Evolutionary conservation across 2,888 invertebrate genomes (phyloP), one percentile per base, ranked within the genome.

Genomic region (Neocrepidodera transversa): DNA sequence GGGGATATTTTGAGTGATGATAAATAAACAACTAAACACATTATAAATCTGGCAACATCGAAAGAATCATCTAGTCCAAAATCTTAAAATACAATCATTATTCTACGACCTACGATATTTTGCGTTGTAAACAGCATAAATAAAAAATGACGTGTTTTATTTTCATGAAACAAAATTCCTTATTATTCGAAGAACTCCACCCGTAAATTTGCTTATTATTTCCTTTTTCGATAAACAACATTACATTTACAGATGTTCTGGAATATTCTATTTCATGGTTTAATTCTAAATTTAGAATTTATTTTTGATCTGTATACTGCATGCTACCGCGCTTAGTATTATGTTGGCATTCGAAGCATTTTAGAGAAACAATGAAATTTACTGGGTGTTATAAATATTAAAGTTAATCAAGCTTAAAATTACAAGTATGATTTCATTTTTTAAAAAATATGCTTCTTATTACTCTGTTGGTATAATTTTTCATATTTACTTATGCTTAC

Each of bases 131-230:
- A 38, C 38, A 47, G 30, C 47, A 47, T 14, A 14, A 47, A 10
- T 28, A 47, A 47, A 43, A 47, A 47, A 47, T 47, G 47, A 47
- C 47, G 47, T 47, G 28, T 47, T 30, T 14, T 47, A 47, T 47
- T 47, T 47, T 10, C 18, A 47, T 28, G 47, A 47, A 47, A 16
- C 10, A 6, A 28, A 43, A 16, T 28, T 17, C 38, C 17, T 38
- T 10, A 47, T 2, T 16, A 30, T 47, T 47, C 43, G 23, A 20
- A 47, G 47, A 47, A 47, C 16, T 28, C 2, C 8, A 28, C 1
- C 14, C 7, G n/a, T n/a, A 26, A 47, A 47, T 47, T 16, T 20
- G 20, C 16, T 26, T n/a, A 23, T 47, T 47, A 26, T 47, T 47
- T 10, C 47, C 47, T 16, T 47, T 43, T 16, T 14, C 16, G 38